These are phyloP conservation scores for Corythoichthys intestinalis DNA, from an alignment of 2,113 vertebrate genomes.

Conservation along the genomic window DNA sequence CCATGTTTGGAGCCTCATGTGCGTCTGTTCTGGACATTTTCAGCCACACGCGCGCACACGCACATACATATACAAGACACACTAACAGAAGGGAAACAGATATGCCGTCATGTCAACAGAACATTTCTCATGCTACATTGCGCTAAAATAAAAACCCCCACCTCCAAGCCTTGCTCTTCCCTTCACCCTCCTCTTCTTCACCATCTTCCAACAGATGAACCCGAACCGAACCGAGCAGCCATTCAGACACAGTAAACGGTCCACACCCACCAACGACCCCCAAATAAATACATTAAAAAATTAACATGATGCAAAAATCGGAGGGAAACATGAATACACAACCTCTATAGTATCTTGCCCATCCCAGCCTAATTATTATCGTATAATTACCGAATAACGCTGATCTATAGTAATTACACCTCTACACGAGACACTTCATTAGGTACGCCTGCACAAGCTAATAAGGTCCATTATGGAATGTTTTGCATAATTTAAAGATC, in stretches of 20 bases:
- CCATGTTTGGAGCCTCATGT: background rate
- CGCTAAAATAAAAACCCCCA: constrained; percentile 41
- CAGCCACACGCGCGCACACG: constrained; percentile 28
- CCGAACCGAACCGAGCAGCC: constrained; percentile 35
- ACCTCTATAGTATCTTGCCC: background rate
- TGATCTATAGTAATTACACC: background rate
- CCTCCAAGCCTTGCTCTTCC: background rate
- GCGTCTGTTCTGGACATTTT: constrained; percentile 56
- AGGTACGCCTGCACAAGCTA: background rate
- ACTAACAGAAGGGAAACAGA: constrained; percentile 50
- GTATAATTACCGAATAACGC: background rate
- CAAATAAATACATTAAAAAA: background rate
- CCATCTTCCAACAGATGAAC: constrained; percentile 8
- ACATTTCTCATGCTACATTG: constrained; percentile 58
- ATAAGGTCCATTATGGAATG: background rate
- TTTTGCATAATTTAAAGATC: background rate
- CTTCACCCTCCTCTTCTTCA: constrained; percentile 5
- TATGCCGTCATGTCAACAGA: constrained; percentile 60
- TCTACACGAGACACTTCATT: background rate
- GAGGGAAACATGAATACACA: background rate
- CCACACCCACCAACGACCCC: constrained; percentile 52
- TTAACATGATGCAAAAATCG: background rate
- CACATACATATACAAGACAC: background rate
- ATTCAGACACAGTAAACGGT: constrained; percentile 51
- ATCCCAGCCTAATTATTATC: background rate